Evolutionary conservation across 2,113 vertebrate species (phyloP).

Genomic region (Thalassarche chlororhynchos): DNA sequence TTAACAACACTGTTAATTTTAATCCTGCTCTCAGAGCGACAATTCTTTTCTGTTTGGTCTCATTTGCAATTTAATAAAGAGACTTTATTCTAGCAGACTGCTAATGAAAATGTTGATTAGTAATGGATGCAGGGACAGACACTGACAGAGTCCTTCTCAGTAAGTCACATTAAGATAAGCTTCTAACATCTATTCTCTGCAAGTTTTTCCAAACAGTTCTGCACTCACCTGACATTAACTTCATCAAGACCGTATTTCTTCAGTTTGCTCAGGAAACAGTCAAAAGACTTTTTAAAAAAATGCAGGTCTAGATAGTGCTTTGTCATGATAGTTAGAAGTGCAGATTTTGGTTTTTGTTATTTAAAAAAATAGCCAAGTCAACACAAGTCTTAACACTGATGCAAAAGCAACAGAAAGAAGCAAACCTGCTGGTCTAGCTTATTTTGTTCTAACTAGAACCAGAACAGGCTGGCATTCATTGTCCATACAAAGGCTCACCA

Average conservation of each 20-base stretch:
- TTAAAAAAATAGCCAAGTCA: slow-evolving; percentile 31
- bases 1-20: not conserved
- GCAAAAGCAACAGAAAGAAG: slow-evolving; percentile 26
- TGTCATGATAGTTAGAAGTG: not conserved
- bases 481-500: not conserved
- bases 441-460: slow-evolving; percentile 20
- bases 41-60: not conserved
- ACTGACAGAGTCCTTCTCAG: not conserved
- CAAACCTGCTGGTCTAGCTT: slow-evolving; percentile 38
- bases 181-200: not conserved
- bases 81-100: not conserved
- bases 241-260: not conserved
- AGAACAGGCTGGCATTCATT: not conserved
- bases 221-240: not conserved
- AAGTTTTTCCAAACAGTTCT: not conserved
- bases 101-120: not conserved
- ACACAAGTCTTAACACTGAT: not conserved
- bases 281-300: not conserved
- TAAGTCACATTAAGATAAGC: not conserved
- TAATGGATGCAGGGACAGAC: not conserved
- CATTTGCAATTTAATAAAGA: not conserved
- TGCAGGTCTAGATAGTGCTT: not conserved
- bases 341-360: not conserved
- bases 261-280: not conserved
- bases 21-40: not conserved